phyloP scores from a whole-genome alignment of 2,888 invertebrate genomes.

The Tethea ocularis region DNA sequence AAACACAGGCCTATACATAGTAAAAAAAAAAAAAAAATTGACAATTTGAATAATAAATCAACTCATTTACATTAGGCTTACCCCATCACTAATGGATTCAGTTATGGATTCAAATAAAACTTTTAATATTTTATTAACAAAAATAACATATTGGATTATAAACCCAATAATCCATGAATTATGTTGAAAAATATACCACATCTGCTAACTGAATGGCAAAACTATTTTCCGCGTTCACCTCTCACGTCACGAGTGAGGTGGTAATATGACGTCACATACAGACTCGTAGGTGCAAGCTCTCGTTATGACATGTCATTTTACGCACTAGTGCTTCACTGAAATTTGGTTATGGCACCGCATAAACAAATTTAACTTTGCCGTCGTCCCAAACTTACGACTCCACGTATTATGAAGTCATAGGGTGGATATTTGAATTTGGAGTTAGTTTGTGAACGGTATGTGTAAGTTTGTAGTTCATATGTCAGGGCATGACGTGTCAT shows the following conservation, averaged over 20 bases:
- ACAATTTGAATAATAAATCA: too few species aligned
- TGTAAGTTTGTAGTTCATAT: slow-evolving; percentile 19
- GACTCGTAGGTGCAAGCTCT: slow-evolving; percentile 34
- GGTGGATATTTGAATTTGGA: slow-evolving; percentile 13
- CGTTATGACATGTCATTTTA: slow-evolving; percentile 76
- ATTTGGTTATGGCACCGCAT: slow-evolving; percentile 64
- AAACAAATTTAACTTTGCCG: slow-evolving; percentile 21
- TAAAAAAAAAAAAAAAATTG: too few species aligned
- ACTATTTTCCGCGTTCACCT: slow-evolving; percentile 23
- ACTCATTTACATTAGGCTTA: too few species aligned
- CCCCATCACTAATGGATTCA: too few species aligned
- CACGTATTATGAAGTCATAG: slow-evolving; percentile 9
- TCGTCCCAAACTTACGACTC: not conserved
- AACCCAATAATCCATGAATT: too few species aligned
- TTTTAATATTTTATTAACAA: too few species aligned
- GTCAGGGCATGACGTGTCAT: slow-evolving; percentile 37
- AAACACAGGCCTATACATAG: too few species aligned
- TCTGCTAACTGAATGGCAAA: not conserved
- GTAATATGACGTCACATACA: slow-evolving; percentile 45
- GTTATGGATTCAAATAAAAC: too few species aligned
- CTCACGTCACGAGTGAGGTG: slow-evolving; percentile 34
- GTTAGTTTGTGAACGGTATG: not conserved
- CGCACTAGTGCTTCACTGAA: slow-evolving; percentile 58
- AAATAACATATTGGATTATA: too few species aligned
- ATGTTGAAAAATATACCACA: not conserved